Percentiles rank a stretch among this genome's conserved stretches.
Evolutionary conservation across 2,797 vertebrate genomes (phyloP).

Genomic region (Poeciliopsis paucimaculata): DNA sequence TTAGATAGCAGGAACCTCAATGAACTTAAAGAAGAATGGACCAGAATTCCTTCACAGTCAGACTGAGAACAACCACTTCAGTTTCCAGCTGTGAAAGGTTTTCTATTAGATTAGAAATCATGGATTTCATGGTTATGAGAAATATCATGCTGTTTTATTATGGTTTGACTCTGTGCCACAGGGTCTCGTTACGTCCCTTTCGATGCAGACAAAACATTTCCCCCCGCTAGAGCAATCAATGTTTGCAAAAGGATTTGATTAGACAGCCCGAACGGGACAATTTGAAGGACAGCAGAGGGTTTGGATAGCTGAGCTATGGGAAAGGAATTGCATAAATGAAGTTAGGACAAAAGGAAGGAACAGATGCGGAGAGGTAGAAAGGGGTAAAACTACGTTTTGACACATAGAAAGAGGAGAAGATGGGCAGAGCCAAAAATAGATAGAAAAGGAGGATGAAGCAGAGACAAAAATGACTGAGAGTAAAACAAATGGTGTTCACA

Average conservation of each 20-base stretch:
- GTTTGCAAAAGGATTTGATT: constrained; percentile 27
- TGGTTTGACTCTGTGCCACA: background rate
- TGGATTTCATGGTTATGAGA: background rate
- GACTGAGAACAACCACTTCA: background rate
- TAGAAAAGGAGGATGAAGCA: constrained; percentile 22
- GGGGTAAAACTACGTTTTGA: background rate
- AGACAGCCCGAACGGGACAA: constrained; percentile 35
- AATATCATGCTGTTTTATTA: background rate
- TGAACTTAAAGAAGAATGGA: background rate
- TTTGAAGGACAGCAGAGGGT: constrained; percentile 7
- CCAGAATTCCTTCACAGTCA: background rate
- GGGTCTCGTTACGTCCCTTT: background rate
- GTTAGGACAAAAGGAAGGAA: constrained; percentile 33
- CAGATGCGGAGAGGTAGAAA: background rate
- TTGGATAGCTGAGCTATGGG: background rate
- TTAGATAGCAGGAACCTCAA: background rate
- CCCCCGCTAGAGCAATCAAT: constrained; percentile 41
- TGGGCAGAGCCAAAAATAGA: constrained; percentile 15
- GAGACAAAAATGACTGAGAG: constrained; percentile 9
- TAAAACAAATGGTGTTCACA: background rate
- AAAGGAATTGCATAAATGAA: constrained; percentile 19
- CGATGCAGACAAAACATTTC: constrained; percentile 36
- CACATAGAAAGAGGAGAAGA: background rate
- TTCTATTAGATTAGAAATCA: background rate
- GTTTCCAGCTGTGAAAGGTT: background rate